Evolutionary conservation across 2,888 invertebrate species (phyloP).

Genomic region (Morinoia aosen): DNA sequence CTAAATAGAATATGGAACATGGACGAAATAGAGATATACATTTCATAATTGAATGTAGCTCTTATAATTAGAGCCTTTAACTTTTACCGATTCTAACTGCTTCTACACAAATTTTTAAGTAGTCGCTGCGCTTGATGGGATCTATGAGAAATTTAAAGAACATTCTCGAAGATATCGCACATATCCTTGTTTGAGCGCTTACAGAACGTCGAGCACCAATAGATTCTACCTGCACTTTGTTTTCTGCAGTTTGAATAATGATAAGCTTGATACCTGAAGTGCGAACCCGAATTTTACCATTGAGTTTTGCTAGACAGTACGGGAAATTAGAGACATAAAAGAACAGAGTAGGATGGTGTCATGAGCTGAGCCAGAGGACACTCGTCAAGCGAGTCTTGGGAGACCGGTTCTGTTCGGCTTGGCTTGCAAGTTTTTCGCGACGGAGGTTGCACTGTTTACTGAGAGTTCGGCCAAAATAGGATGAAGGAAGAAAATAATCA

Average conservation of each 20-base stretch:
- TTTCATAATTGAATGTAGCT: neutral
- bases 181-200: neutral
- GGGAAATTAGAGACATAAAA: neutral
- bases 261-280: neutral
- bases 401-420: neutral
- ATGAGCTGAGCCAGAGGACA: neutral
- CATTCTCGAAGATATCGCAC: no score
- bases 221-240: neutral
- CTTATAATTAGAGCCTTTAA: neutral
- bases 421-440: neutral
- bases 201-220: neutral
- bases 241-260: neutral
- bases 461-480: neutral
- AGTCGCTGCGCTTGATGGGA: no score
- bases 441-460: conserved; percentile 18
- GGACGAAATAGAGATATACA: no score
- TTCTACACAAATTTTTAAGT: neutral
- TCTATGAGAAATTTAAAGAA: no score
- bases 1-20: no score
- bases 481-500: neutral
- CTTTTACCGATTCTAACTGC: neutral
- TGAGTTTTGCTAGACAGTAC: neutral
- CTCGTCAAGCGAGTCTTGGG: neutral
- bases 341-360: neutral
- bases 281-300: neutral